A percentile compares a stretch with the other conserved stretches of the same genome.
phyloP scores from a whole-genome alignment of 1,140 invertebrate species.

The Oryctes rhinoceros region DNA sequence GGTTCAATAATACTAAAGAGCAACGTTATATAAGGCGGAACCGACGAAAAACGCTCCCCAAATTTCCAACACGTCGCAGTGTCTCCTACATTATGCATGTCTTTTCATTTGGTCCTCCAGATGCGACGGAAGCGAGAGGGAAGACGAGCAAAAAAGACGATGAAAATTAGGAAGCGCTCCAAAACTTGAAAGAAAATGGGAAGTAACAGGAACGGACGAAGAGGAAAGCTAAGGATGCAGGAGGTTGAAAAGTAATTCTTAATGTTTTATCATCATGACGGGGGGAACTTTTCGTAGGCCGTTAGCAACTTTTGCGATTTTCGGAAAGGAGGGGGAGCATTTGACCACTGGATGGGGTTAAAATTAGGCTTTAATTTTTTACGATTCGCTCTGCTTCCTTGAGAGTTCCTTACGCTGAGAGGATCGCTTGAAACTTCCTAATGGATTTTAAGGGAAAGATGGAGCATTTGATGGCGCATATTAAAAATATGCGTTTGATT shows the following conservation, averaged over 20 bases:
- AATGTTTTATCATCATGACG: not conserved
- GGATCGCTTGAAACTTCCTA: too few relatives aligned
- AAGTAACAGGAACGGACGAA: not conserved
- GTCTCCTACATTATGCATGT: not conserved
- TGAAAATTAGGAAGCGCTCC: not conserved
- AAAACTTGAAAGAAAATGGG: not conserved
- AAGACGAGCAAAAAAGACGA: not conserved
- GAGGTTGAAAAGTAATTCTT: not conserved
- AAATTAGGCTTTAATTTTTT: slow-evolving; percentile 20
- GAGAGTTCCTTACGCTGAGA: too few relatives aligned
- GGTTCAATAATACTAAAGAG: not conserved
- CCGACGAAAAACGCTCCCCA: not conserved
- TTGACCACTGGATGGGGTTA: slow-evolving; percentile 2
- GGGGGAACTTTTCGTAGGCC: not conserved
- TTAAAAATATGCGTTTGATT: too few relatives aligned
- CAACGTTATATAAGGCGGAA: not conserved
- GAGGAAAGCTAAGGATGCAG: not conserved
- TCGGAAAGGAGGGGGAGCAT: not conserved
- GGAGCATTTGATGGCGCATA: too few relatives aligned
- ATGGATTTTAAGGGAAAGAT: too few relatives aligned
- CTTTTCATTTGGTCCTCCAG: not conserved
- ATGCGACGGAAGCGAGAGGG: not conserved
- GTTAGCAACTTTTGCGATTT: not conserved
- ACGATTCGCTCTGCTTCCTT: not conserved
- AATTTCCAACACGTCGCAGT: not conserved